Evolutionary conservation across 1,140 invertebrate genomes (phyloP).

Genomic region (Armadillidium nasatum): DNA sequence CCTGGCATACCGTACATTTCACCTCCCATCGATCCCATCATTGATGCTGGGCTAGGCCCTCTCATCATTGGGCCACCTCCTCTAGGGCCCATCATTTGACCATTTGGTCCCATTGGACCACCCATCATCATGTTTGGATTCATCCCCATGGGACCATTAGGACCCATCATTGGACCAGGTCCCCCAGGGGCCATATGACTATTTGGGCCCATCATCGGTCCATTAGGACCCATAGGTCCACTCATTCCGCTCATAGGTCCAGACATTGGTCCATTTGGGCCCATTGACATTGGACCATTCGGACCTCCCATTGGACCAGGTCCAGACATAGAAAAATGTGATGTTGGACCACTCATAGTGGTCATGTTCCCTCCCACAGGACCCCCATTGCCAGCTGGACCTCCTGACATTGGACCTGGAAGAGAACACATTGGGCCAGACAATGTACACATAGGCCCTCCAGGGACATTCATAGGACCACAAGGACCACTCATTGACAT

Average conservation of each 20-base stretch:
- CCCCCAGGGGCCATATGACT: constrained; percentile 46
- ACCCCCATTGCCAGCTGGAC: constrained; percentile 44
- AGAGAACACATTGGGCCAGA: constrained; percentile 44
- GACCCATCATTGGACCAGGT: constrained; percentile 49
- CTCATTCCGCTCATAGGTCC: constrained; percentile 44
- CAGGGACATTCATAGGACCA: constrained; percentile 44
- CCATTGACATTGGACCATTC: constrained; percentile 44
- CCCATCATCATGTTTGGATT: constrained; percentile 43
- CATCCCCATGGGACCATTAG: constrained; percentile 49
- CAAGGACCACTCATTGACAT: constrained; percentile 43
- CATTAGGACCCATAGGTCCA: constrained; percentile 44
- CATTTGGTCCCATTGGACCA: constrained; percentile 45
- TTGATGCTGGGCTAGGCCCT: constrained; percentile 44
- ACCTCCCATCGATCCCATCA: constrained; percentile 49
- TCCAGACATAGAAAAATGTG: constrained; percentile 45
- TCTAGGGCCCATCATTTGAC: constrained; percentile 47
- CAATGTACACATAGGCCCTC: constrained; percentile 39
- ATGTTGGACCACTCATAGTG: constrained; percentile 45
- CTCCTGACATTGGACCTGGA: constrained; percentile 44
- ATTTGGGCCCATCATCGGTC: constrained; percentile 45
- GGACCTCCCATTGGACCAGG: constrained; percentile 41
- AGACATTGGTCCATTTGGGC: constrained; percentile 43
- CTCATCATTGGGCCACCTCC: constrained; percentile 46
- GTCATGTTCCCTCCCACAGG: constrained; percentile 45
- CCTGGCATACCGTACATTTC: constrained; percentile 46